Conservation (phyloP, 2,113 vertebrate species). For the Mungos mungo region DNA sequence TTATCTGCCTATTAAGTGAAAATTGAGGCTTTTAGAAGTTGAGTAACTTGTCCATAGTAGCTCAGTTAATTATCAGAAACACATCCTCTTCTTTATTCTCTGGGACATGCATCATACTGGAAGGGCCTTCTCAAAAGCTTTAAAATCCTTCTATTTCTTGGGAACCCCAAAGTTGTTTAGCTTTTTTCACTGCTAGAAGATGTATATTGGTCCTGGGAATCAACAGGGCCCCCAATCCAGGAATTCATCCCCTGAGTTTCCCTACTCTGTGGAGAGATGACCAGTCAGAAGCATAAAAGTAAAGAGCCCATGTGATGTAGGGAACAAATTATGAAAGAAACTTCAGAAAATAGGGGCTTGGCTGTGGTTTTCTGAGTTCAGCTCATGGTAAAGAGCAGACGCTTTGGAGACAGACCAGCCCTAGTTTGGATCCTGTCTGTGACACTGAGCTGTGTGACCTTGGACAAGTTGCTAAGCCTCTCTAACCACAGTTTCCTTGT, state of each 20-base stretch:
- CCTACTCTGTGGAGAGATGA: not conserved
- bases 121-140: not conserved
- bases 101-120: not conserved
- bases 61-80: not conserved
- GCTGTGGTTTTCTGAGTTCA: not conserved
- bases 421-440: not conserved
- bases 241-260: not conserved
- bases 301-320: not conserved
- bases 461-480: conserved; percentile 9
- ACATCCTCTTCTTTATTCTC: not conserved
- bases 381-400: not conserved
- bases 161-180: not conserved
- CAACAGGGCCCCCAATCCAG: not conserved
- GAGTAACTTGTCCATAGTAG: not conserved
- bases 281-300: not conserved
- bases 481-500: not conserved
- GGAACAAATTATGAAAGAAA: not conserved
- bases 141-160: not conserved
- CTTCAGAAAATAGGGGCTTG: not conserved
- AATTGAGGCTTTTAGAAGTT: not conserved
- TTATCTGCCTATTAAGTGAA: not conserved
- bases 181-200: not conserved
- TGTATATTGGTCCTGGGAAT: not conserved
- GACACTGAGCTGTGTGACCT: conserved; percentile 1
- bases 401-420: not conserved